A percentile compares a stretch with the other conserved stretches of the same genome.
Conservation (phyloP, 2,113 vertebrate genomes). For the Formicarius rufipectus region DNA sequence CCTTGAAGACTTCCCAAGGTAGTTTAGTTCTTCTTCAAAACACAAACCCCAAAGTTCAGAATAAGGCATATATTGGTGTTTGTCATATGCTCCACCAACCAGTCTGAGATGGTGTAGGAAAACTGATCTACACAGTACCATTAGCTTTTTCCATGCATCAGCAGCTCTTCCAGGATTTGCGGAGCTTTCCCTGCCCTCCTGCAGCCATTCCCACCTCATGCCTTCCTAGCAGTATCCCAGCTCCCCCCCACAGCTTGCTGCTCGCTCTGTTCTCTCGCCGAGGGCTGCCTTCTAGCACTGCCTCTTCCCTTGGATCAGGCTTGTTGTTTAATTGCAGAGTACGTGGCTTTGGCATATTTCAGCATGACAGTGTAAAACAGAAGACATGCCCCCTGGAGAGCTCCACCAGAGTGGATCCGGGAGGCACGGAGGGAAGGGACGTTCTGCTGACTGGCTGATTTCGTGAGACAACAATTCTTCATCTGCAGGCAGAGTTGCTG, state of each 20-base stretch:
- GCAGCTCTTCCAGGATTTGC: not conserved
- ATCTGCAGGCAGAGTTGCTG: not conserved
- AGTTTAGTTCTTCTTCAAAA: not conserved
- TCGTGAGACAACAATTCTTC: not conserved
- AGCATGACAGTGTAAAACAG: not conserved
- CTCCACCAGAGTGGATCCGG: not conserved
- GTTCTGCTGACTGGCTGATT: not conserved
- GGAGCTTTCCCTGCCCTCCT: slow-evolving; percentile 11
- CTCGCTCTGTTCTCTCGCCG: not conserved
- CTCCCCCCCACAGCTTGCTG: not conserved
- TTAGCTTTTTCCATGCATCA: not conserved
- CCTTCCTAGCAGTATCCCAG: not conserved
- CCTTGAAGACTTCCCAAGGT: not conserved
- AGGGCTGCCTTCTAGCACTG: not conserved
- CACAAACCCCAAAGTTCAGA: not conserved
- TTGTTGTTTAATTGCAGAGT: not conserved
- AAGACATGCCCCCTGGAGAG: not conserved
- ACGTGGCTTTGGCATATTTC: not conserved
- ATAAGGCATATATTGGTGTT: not conserved
- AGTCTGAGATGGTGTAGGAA: not conserved
- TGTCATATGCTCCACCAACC: not conserved
- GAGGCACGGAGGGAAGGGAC: not conserved
- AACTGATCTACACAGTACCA: not conserved
- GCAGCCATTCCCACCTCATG: not conserved
- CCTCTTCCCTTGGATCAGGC: not conserved